These are phyloP conservation scores for Eilema griseolum DNA, from an alignment of 2,888 invertebrate species.

Conservation along the genomic window DNA sequence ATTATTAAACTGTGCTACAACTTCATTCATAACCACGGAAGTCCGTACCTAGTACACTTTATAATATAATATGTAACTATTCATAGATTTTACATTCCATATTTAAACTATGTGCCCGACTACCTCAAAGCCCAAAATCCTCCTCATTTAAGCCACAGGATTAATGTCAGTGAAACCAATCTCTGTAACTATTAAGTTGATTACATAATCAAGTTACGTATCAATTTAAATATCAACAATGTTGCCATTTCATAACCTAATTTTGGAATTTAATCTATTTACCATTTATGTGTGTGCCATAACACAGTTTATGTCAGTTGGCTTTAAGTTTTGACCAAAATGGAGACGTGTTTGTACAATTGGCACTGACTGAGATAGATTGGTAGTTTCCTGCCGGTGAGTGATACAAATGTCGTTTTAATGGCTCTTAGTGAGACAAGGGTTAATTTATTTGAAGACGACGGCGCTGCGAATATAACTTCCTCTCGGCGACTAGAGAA, in stretches of 20 bases:
- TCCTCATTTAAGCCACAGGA: constrained; percentile 10
- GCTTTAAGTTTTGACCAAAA: constrained; percentile 43
- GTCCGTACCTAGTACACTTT: not conserved
- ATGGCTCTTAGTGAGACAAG: constrained; percentile 69
- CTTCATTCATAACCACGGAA: not conserved
- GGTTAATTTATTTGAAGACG: constrained; percentile 74
- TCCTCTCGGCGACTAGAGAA: constrained; percentile 50
- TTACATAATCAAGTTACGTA: constrained; percentile 25
- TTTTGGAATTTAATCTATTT: not conserved
- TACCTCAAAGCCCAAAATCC: constrained; percentile 7
- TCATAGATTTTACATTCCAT: not conserved
- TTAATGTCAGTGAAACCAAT: constrained; percentile 34
- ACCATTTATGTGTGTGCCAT: not conserved
- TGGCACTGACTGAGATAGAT: constrained; percentile 73
- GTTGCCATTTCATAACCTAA: not conserved
- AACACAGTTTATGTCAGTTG: constrained; percentile 17
- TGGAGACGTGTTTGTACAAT: constrained; percentile 66
- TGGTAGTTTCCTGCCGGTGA: constrained; percentile 76
- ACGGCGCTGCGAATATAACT: constrained; percentile 56
- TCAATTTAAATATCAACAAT: not conserved
- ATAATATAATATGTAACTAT: not conserved
- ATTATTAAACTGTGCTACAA: too few species aligned
- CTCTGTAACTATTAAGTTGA: constrained; percentile 34
- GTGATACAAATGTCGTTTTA: constrained; percentile 74
- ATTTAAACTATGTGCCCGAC: not conserved